phyloP scores from a whole-genome alignment of 2,888 invertebrate species.

The Himalopsyche kuldschensis region DNA sequence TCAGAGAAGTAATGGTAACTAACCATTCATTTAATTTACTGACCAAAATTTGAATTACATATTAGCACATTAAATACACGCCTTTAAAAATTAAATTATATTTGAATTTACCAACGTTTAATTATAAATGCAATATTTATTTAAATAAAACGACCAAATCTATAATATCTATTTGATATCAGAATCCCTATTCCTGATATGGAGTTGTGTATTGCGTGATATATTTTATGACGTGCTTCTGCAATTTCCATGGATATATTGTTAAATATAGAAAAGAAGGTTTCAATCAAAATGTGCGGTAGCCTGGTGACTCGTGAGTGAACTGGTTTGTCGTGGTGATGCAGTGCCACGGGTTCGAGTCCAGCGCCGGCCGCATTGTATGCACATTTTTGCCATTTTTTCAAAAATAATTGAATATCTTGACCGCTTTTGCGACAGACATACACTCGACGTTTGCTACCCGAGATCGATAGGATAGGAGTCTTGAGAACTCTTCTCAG shows the following conservation, averaged over 20 bases:
- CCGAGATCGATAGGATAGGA: not conserved
- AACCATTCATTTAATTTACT: too few species aligned
- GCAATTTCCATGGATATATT: not conserved
- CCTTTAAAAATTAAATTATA: too few species aligned
- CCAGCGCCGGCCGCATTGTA: constrained; percentile 51
- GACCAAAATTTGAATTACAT: too few species aligned
- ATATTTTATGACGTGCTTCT: not conserved
- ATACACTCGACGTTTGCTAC: not conserved
- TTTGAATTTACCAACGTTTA: too few species aligned
- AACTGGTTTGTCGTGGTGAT: not conserved
- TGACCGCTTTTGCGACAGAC: constrained; percentile 12
- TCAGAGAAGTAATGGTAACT: too few species aligned
- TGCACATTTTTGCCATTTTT: constrained; percentile 56
- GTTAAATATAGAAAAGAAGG: not conserved
- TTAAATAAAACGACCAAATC: too few species aligned
- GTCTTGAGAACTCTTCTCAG: not conserved
- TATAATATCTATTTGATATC: too few species aligned
- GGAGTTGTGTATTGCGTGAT: too few species aligned
- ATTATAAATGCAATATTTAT: too few species aligned
- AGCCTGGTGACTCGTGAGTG: not conserved
- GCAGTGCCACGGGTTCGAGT: not conserved
- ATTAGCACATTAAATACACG: too few species aligned
- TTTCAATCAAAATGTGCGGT: not conserved
- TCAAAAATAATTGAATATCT: constrained; percentile 32
- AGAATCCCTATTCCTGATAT: too few species aligned